phyloP scores from a whole-genome alignment of 30 jellyfish, hydroid and myxozoan species.

The Hydra vulgaris region DNA sequence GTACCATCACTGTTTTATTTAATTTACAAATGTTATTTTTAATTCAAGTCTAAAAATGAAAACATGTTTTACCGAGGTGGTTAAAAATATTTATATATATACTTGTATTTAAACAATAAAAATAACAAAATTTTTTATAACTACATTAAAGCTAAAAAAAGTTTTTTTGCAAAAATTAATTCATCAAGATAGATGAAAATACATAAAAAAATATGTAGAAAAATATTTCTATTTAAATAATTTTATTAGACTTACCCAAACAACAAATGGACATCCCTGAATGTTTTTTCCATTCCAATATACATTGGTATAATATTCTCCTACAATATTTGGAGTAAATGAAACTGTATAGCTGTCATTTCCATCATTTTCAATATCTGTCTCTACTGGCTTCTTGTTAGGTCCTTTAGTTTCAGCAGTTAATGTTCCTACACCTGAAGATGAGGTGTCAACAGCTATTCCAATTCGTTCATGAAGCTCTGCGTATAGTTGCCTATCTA shows the following conservation, averaged over 20 bases:
- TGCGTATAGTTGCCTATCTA: constrained; percentile 59
- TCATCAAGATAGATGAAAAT: too few species aligned
- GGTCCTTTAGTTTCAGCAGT: constrained; percentile 87
- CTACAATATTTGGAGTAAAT: constrained; percentile 71
- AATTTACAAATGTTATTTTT: too few species aligned
- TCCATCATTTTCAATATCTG: constrained; percentile 37
- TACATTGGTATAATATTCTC: constrained; percentile 79
- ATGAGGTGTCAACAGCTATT: constrained; percentile 55
- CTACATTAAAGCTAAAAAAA: too few species aligned
- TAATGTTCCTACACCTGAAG: constrained; percentile 68
- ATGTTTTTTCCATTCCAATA: constrained; percentile 63
- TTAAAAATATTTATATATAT: too few species aligned
- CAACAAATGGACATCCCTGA: constrained; percentile 83
- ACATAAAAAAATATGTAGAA: too few species aligned
- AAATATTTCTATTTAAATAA: not conserved
- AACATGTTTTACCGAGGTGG: too few species aligned
- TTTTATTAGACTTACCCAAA: constrained; percentile 33
- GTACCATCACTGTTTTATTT: too few species aligned
- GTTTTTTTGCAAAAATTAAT: too few species aligned
- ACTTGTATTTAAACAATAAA: too few species aligned
- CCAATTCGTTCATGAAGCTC: constrained; percentile 56
- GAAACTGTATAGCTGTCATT: constrained; percentile 37
- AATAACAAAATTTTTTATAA: too few species aligned
- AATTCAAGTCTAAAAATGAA: too few species aligned
- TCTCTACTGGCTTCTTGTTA: constrained; percentile 29